Conservation (phyloP, 2,113 vertebrate genomes). For the Pitta sordida region DNA sequence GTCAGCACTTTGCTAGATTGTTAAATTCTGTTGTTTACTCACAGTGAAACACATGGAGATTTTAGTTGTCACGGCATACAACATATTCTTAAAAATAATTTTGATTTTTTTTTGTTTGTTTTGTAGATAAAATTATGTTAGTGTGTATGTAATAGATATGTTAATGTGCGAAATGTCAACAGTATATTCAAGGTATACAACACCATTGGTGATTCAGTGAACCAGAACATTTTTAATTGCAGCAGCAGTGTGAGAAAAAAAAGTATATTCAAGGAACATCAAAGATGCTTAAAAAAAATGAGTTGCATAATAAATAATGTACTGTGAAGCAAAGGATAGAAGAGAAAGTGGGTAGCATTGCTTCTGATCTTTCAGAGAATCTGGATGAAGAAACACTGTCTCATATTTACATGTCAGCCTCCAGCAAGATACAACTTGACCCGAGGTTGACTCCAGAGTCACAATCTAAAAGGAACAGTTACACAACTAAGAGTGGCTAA, state of each 20-base stretch:
- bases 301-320: not conserved
- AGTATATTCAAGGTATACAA: not conserved
- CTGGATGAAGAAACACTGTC: not conserved
- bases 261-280: not conserved
- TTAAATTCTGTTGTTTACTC: not conserved
- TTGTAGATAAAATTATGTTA: not conserved
- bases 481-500: constrained; percentile 48
- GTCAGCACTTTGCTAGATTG: not conserved
- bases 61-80: not conserved
- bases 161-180: not conserved
- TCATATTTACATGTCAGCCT: constrained; percentile 36
- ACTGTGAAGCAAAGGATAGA: not conserved
- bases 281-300: not conserved
- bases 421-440: constrained; percentile 36
- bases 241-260: not conserved
- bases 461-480: constrained; percentile 51
- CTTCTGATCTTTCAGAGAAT: not conserved
- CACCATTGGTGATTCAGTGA: not conserved
- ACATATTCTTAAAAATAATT: not conserved
- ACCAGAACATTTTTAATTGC: not conserved
- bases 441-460: constrained; percentile 46
- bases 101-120: not conserved
- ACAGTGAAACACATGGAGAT: not conserved
- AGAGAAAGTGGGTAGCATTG: not conserved
- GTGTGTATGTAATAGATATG: not conserved